A percentile compares a stretch with the other conserved stretches of the same genome.
These are phyloP conservation scores for Campylomormyrus numenius DNA, from an alignment of 2,113 vertebrate genomes.

Conservation along the genomic window DNA sequence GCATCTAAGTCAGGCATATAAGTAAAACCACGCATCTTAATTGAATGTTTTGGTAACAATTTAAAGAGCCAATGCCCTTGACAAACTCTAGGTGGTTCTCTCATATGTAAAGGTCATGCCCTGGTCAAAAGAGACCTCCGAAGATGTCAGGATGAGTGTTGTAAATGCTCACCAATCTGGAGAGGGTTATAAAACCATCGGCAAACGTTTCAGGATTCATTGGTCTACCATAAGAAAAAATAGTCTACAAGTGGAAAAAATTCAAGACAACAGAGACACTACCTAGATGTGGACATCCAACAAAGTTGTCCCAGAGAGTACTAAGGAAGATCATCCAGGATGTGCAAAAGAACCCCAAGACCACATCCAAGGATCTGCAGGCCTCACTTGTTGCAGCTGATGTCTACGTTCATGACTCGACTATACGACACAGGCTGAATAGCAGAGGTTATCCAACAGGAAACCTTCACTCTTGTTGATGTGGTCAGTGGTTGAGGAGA, in stretches of 20 bases:
- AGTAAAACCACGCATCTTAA: background rate
- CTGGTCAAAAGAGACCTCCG: background rate
- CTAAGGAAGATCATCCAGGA: no score
- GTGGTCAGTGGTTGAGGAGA: no score
- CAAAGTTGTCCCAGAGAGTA: no score
- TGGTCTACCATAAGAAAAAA: background rate
- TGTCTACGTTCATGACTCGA: no score
- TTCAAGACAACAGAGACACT: background rate
- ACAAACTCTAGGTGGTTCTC: background rate
- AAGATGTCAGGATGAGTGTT: background rate
- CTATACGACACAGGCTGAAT: no score
- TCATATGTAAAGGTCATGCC: background rate
- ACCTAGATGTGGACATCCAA: no score
- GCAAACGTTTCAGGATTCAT: background rate
- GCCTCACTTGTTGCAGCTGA: no score
- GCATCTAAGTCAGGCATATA: background rate
- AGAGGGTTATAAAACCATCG: background rate
- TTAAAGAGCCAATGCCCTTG: background rate
- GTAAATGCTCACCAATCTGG: background rate
- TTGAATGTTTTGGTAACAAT: background rate
- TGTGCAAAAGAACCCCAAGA: no score
- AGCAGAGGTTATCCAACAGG: no score
- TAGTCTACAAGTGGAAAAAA: background rate
- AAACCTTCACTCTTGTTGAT: no score
- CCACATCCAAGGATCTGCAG: no score